Evolutionary conservation across 1,140 invertebrate genomes (phyloP), one percentile per base, ranked within the genome.

Genomic region (Drosophila saltans): DNA sequence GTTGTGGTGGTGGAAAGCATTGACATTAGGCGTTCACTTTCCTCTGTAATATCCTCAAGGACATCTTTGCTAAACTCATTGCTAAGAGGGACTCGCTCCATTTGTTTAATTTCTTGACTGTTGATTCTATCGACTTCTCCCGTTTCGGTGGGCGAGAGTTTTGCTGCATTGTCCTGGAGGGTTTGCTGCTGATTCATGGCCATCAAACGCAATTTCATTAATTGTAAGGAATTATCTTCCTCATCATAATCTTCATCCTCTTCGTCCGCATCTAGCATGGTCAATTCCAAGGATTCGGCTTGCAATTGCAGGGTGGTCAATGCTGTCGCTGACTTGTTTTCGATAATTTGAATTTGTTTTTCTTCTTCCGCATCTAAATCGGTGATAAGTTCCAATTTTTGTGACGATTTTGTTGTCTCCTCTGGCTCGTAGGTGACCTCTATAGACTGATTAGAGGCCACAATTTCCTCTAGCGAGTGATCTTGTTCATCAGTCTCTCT

Each of bases 41-140:
- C 91, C 52, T 92, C 91, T 0, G 91, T 92, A 1, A 92, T 92
- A 56, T 92, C 91, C 58, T 92, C 91, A 0, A 92, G 74, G 5
- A 84, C 78, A 61, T 92, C 91, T 40, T 92, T 92, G 21, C 78
- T 78, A 24, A 88, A 92, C 26, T 92, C 90, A 0, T 68, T 69
- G 4, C 85, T 52, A 3, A 52, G 41, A 0, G 91, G 78, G 0
- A 92, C 72, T 6, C 88, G 74, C 66, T 92, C 91, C 91, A 92
- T 91, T 75, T 76, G 82, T 28, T 92, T 92, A 0, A 81, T 33
- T 24, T 84, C 80, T 40, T 64, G 8, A n/a, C 26, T 67, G 16
- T 2, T 62, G 11, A 10, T 55, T 8, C 41, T 52, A 9, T 40
- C 61, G 0, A 66, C 71, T 8, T 80, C 62, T 0, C 55, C 56